These are phyloP conservation scores for Callospermophilus lateralis DNA, from an alignment of 2,113 vertebrate genomes.

Conservation along the genomic window DNA sequence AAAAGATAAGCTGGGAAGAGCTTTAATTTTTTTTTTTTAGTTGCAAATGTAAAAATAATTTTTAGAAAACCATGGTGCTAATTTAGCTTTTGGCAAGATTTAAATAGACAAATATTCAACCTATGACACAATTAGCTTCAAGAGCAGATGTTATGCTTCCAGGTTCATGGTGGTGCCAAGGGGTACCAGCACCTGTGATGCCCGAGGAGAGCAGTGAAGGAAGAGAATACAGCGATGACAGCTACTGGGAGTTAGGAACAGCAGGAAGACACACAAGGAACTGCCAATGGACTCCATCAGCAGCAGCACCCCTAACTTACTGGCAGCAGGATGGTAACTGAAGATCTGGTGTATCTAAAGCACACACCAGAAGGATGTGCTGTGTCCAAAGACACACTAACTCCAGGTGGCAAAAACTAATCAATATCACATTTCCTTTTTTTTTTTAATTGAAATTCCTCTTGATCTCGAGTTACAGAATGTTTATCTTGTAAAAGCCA, in stretches of 20 bases:
- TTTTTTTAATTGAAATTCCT: background rate
- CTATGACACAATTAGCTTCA: background rate
- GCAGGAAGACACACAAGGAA: background rate
- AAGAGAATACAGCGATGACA: background rate
- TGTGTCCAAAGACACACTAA: background rate
- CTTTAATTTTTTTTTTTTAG: background rate
- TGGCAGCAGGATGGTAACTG: background rate
- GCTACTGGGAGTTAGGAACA: background rate
- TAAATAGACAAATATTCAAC: background rate
- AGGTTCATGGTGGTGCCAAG: background rate
- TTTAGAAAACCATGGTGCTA: background rate
- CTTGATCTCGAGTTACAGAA: background rate
- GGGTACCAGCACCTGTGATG: background rate
- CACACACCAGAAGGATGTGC: background rate
- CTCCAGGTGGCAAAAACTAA: background rate
- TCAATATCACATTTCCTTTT: background rate
- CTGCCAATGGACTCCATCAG: background rate
- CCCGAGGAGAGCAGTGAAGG: background rate
- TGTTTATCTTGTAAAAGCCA: background rate
- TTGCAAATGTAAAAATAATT: background rate
- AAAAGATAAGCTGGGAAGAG: background rate
- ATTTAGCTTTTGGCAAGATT: background rate
- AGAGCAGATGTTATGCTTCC: background rate
- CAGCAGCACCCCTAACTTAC: rapidly evolving
- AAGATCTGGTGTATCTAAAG: background rate